Base-by-base conservation (phyloP, 2,888 invertebrate species). In the Dysmachus trigonus region DNA sequence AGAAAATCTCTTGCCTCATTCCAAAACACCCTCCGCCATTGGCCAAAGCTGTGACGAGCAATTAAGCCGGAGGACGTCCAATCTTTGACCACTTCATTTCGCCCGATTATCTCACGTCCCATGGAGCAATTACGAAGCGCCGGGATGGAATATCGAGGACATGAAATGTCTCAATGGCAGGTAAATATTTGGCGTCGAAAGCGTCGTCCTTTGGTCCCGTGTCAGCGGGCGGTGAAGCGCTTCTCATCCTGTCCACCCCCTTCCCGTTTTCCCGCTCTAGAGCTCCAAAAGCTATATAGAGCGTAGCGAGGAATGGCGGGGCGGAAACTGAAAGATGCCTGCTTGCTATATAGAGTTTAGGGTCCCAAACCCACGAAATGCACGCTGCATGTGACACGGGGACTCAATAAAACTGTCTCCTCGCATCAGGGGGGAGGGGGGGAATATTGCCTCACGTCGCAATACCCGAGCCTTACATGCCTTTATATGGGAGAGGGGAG, bases 381-480 rank as follows among this genome's bases (percentile, higher is more conserved):
- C 81, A 81, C 33, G n/a, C 10, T 83, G 83, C 83, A 72, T 72
- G 72, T 83, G 83, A 83, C 83, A 83, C 41, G 18, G 18, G 72
- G 72, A 83, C 83, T 41, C 83, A 83, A 83, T 83, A 83, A 83
- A 83, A 72, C 38, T 71, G 72, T 83, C 83, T 71, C 33, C 83
- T 41, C 35, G 7, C 30, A 83, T 83, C 72, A 27, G 22, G 22
- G 0, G 62, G 5, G 18, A 7, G 1, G 18, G 18, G 51, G 6
- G 18, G n/a, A 15, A 41, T 83, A 71, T 41, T 71, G 7, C 71
- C 33, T 62, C 10, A 7, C n/a, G n/a, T 51, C 38, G 83, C 71
- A 83, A 83, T 83, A 72, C 38, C 41, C 15, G 47, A 47, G 47
- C 47, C 47, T 47, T 47, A n/a, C 47, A 27, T 22, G 30, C 41